Conservation (phyloP, 1,140 invertebrate species). For the Parasteatoda tepidariorum region DNA sequence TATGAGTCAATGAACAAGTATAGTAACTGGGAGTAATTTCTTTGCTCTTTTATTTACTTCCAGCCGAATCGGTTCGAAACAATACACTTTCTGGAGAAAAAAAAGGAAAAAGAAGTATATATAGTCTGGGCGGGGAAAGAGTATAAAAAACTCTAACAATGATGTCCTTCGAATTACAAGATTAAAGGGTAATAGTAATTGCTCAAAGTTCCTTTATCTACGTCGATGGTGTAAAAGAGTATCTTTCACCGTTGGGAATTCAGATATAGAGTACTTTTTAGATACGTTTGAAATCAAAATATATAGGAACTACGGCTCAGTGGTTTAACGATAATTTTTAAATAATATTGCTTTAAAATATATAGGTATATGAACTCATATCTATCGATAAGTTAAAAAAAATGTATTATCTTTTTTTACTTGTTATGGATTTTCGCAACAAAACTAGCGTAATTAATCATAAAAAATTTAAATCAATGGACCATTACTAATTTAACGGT, state of each 20-base stretch:
- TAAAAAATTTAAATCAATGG: too few species aligned
- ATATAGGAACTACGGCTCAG: too few species aligned
- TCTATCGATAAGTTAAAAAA: too few species aligned
- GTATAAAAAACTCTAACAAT: background rate
- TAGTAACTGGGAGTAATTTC: constrained; percentile 42
- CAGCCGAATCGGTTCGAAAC: constrained; percentile 31
- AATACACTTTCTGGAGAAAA: constrained; percentile 3
- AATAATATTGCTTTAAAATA: too few species aligned
- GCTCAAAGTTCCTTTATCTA: constrained; percentile 14
- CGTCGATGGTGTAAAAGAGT: background rate
- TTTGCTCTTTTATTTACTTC: constrained; percentile 46
- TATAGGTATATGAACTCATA: too few species aligned
- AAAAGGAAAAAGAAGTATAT: background rate
- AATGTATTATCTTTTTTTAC: too few species aligned
- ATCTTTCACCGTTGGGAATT: background rate
- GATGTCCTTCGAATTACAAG: constrained; percentile 5
- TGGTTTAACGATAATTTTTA: too few species aligned
- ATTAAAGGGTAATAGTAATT: constrained; percentile 43
- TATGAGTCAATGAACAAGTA: constrained; percentile 32
- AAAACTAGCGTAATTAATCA: too few species aligned
- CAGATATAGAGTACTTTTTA: too few species aligned
- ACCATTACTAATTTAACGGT: too few species aligned
- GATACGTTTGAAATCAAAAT: too few species aligned
- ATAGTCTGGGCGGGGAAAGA: background rate
- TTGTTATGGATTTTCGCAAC: too few species aligned